Percentiles rank a stretch among this genome's conserved stretches.
Conservation (phyloP, 2,888 invertebrate genomes). For the Harmothoe impar region DNA sequence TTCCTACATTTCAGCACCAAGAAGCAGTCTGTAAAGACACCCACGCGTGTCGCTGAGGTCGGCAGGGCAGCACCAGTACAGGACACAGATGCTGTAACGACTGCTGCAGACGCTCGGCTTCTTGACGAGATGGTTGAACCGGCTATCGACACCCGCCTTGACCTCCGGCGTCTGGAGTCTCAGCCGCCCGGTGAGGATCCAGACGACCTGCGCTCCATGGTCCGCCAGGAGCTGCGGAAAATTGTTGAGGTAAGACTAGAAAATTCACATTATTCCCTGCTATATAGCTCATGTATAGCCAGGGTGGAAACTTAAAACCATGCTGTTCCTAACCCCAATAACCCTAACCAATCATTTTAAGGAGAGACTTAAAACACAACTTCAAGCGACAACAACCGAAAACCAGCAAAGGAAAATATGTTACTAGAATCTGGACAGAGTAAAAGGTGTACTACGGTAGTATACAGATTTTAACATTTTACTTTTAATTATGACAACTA, state of each 20-base stretch:
- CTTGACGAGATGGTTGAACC: neutral
- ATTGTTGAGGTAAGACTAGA: conserved; percentile 77
- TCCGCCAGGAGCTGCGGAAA: conserved; percentile 78
- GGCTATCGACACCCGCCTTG: conserved; percentile 25
- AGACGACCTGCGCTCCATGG: conserved; percentile 75
- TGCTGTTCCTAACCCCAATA: too few relatives aligned
- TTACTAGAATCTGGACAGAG: too few relatives aligned
- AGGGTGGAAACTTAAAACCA: neutral
- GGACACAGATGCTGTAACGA: neutral
- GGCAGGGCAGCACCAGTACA: neutral
- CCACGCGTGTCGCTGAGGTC: neutral
- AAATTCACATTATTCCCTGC: too few relatives aligned
- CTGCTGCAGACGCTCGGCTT: neutral
- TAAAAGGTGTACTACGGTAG: too few relatives aligned
- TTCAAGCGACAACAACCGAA: too few relatives aligned
- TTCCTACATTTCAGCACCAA: neutral
- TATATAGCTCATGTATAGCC: too few relatives aligned
- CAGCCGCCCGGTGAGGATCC: neutral
- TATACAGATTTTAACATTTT: too few relatives aligned
- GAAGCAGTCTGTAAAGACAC: neutral
- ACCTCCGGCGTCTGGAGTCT: conserved; percentile 3
- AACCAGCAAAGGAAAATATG: too few relatives aligned
- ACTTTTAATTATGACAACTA: too few relatives aligned
- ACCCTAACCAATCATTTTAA: too few relatives aligned
- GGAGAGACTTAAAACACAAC: too few relatives aligned